These are phyloP conservation scores for Anhinga anhinga DNA, from an alignment of 2,113 vertebrate genomes.

Conservation along the genomic window DNA sequence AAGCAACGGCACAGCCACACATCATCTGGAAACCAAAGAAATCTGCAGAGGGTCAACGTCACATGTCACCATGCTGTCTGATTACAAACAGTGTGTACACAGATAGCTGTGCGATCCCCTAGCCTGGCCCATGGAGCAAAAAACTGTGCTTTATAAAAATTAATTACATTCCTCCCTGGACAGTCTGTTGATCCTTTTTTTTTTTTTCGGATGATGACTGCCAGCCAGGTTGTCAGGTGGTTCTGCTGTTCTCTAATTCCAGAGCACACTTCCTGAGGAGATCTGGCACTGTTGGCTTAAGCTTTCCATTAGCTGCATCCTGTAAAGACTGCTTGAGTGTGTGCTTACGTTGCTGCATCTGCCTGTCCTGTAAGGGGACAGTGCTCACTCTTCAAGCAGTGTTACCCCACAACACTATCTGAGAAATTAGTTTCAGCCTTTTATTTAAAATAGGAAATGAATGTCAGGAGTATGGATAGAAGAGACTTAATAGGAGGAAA, in stretches of 20 bases:
- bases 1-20: neutral
- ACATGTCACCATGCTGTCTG: fast-evolving
- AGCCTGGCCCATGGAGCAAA: neutral
- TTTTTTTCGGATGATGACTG: neutral
- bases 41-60: neutral
- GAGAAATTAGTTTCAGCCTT: neutral
- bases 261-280: neutral
- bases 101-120: neutral
- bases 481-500: neutral
- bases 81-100: fast-evolving
- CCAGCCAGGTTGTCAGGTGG: neutral
- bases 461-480: neutral
- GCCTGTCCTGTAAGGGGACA: neutral
- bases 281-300: neutral
- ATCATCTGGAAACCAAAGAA: neutral
- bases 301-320: neutral
- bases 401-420: neutral
- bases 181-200: neutral
- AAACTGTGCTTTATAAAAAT: neutral
- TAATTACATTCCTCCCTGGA: neutral
- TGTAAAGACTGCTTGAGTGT: neutral
- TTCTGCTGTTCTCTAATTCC: neutral
- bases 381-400: neutral
- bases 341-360: neutral
- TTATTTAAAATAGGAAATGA: neutral